Evolutionary conservation across 2,888 invertebrate genomes (phyloP).

Genomic region (Belgica antarctica): DNA sequence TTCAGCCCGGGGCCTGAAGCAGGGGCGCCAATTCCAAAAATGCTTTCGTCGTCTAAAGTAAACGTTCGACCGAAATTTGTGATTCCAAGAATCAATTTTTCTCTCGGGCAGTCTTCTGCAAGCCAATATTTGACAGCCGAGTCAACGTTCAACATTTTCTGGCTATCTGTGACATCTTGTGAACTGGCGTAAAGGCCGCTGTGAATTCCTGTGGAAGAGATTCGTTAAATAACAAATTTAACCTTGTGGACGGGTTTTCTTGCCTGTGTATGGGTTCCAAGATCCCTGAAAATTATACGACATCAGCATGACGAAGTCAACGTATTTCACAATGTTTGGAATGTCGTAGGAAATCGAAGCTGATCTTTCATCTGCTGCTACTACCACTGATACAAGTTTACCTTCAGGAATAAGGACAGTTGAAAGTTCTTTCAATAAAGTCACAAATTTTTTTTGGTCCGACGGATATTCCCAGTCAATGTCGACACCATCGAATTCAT

Average conservation of each 20-base stretch:
- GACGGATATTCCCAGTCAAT: slow-evolving; percentile 63
- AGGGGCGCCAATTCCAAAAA: slow-evolving; percentile 58
- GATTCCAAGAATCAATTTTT: slow-evolving; percentile 64
- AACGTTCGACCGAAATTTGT: slow-evolving; percentile 65
- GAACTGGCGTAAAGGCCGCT: neutral
- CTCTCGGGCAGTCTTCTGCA: slow-evolving; percentile 56
- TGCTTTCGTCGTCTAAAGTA: slow-evolving; percentile 51
- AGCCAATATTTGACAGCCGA: slow-evolving; percentile 57
- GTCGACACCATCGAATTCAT: slow-evolving; percentile 61
- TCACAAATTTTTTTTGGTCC: slow-evolving; percentile 10
- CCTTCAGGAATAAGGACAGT: neutral
- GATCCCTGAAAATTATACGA: slow-evolving; percentile 15
- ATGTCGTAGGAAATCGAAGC: neutral
- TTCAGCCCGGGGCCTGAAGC: slow-evolving; percentile 57
- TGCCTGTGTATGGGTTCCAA: neutral
- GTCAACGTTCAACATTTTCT: neutral
- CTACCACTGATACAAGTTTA: slow-evolving; percentile 4
- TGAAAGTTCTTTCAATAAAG: neutral
- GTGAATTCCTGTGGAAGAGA: slow-evolving; percentile 2
- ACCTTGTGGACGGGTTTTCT: no score
- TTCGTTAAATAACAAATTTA: no score
- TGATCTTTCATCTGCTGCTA: neutral
- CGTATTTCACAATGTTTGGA: neutral
- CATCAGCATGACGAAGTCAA: slow-evolving; percentile 27
- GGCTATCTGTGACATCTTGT: neutral